Percentiles rank a stretch among this genome's conserved stretches.
phyloP scores from a whole-genome alignment of 2,888 invertebrate genomes.

The Harpagoxenus sublaevis region DNA sequence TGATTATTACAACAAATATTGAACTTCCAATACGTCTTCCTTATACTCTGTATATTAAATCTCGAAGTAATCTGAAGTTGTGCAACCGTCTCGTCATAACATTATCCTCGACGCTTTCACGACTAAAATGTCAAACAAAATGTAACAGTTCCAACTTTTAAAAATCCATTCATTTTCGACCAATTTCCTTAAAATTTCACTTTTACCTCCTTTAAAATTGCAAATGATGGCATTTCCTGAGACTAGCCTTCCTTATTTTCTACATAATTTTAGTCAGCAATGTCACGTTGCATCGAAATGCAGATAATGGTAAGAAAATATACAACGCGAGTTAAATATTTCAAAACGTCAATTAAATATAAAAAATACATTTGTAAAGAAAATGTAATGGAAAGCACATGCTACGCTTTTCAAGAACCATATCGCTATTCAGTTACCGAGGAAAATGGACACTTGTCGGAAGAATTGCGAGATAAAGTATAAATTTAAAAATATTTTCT shows the following conservation, averaged over 20 bases:
- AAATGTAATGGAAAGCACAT: neutral
- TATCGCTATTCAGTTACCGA: neutral
- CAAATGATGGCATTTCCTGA: neutral
- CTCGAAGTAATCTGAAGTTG: constrained; percentile 8
- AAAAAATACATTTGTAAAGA: constrained; percentile 1
- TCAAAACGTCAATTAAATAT: neutral
- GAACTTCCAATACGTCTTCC: neutral
- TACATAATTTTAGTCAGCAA: constrained; percentile 1
- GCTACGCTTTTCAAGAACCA: neutral
- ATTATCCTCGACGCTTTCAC: neutral
- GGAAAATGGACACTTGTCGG: neutral
- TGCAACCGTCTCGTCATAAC: neutral
- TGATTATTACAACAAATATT: constrained; percentile 68
- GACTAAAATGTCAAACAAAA: constrained; percentile 6
- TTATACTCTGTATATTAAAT: neutral
- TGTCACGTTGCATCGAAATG: neutral
- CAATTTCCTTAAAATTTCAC: neutral
- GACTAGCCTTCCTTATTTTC: neutral
- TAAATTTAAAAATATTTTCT: constrained; percentile 8
- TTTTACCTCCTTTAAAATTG: neutral
- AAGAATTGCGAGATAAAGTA: neutral
- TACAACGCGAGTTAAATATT: neutral
- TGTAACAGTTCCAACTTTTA: neutral
- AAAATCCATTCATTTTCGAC: neutral
- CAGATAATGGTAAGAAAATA: neutral